phyloP scores from a whole-genome alignment of 2,113 vertebrate species.

The Platysteira castanea region DNA sequence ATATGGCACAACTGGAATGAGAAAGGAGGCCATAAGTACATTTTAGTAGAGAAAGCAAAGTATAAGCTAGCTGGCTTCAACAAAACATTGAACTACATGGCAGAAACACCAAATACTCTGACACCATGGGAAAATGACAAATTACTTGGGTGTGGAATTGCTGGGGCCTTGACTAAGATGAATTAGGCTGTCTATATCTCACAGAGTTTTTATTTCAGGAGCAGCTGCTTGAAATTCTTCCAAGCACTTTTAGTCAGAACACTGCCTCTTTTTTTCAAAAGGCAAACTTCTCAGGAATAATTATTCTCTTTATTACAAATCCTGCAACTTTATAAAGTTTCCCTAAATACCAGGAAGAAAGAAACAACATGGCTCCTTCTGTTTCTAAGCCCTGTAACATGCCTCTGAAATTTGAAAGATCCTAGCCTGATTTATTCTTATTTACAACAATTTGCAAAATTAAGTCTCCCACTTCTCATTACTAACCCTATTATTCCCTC shows the following conservation, averaged over 20 bases:
- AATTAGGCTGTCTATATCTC: not conserved
- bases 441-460: not conserved
- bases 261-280: not conserved
- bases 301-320: not conserved
- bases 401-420: not conserved
- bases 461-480: not conserved
- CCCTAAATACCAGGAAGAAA: not conserved
- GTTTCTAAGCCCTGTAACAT: not conserved
- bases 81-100: not conserved
- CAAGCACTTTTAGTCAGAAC: not conserved
- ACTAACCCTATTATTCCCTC: not conserved
- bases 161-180: not conserved
- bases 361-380: not conserved
- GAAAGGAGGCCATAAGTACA: not conserved
- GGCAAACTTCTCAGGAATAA: not conserved
- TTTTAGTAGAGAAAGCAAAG: not conserved
- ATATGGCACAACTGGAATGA: not conserved
- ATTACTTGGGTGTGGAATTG: not conserved
- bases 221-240: conserved; percentile 22
- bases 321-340: not conserved
- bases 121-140: conserved; percentile 23
- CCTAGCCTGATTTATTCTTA: not conserved
- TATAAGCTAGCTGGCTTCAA: not conserved
- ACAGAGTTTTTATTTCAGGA: not conserved
- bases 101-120: conserved; percentile 2